A percentile compares a stretch with the other conserved stretches of the same genome.
Evolutionary conservation across 2,113 vertebrate genomes (phyloP).

Genomic region (Coregonus clupeaformis): DNA sequence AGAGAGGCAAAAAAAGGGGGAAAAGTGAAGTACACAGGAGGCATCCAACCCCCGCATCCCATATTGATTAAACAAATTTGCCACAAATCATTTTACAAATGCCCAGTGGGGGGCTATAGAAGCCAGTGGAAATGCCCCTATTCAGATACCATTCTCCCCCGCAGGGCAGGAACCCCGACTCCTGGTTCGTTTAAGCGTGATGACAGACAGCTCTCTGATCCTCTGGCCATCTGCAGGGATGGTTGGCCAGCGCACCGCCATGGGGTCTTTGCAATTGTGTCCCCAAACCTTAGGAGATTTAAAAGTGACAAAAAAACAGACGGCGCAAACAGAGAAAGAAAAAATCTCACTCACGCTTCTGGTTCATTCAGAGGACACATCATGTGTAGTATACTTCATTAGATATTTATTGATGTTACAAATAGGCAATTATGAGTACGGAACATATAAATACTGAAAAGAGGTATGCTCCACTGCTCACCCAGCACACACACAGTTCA

Average conservation of each 20-base stretch:
- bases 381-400: neutral
- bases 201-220: slow-evolving; percentile 82
- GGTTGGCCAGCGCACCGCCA: slow-evolving; percentile 62
- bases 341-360: slow-evolving; percentile 4
- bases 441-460: no score
- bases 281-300: slow-evolving; percentile 46
- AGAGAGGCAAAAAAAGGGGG: slow-evolving; percentile 12
- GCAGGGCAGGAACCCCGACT: slow-evolving; percentile 64
- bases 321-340: slow-evolving; percentile 6
- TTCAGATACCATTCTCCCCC: slow-evolving; percentile 79
- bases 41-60: slow-evolving; percentile 77
- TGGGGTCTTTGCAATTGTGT: slow-evolving; percentile 58
- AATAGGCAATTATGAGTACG: no score
- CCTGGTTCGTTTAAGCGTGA: slow-evolving; percentile 78
- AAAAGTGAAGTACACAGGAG: slow-evolving; percentile 56
- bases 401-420: neutral
- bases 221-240: slow-evolving; percentile 87
- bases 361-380: neutral
- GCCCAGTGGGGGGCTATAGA: slow-evolving; percentile 89
- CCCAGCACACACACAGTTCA: no score
- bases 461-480: no score
- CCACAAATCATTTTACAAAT: slow-evolving; percentile 99
- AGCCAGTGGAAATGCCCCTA: slow-evolving; percentile 80
- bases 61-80: slow-evolving; percentile 99
- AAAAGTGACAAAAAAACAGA: slow-evolving; percentile 42